These are phyloP conservation scores for Phaetusa simplex DNA, from an alignment of 2,113 vertebrate species.

Conservation along the genomic window DNA sequence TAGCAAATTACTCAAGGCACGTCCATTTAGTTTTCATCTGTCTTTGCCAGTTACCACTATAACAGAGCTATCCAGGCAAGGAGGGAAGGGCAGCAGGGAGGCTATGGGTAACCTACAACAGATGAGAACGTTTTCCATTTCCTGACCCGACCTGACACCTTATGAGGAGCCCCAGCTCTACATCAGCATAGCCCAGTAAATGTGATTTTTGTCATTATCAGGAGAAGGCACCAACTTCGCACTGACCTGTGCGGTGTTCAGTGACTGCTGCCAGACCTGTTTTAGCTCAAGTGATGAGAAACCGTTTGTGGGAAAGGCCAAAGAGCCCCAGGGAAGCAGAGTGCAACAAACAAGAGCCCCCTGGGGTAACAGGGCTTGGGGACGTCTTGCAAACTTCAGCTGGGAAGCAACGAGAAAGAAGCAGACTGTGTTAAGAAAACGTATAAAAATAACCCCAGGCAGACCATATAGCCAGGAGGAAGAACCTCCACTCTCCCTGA, in stretches of 20 bases:
- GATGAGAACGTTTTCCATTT: background rate
- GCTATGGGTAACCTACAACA: background rate
- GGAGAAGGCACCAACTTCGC: background rate
- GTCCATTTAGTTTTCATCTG: background rate
- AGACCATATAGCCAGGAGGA: background rate
- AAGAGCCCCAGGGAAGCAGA: background rate
- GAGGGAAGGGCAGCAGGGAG: background rate
- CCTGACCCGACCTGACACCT: background rate
- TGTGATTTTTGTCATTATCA: background rate
- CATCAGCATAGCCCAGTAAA: background rate
- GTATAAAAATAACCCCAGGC: background rate
- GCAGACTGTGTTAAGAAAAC: background rate
- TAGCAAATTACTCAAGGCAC: background rate
- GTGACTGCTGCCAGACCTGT: background rate
- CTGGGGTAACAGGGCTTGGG: background rate
- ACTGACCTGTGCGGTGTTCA: background rate
- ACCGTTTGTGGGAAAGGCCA: rapidly evolving
- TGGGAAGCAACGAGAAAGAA: background rate
- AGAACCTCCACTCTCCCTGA: background rate
- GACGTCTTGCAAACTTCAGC: background rate
- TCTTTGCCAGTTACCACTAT: background rate
- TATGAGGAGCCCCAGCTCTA: background rate
- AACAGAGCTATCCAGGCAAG: background rate
- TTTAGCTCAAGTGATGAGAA: background rate
- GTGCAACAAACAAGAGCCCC: background rate